phyloP scores from a whole-genome alignment of 2,113 vertebrate genomes.

The Notarius lentiginosus region DNA sequence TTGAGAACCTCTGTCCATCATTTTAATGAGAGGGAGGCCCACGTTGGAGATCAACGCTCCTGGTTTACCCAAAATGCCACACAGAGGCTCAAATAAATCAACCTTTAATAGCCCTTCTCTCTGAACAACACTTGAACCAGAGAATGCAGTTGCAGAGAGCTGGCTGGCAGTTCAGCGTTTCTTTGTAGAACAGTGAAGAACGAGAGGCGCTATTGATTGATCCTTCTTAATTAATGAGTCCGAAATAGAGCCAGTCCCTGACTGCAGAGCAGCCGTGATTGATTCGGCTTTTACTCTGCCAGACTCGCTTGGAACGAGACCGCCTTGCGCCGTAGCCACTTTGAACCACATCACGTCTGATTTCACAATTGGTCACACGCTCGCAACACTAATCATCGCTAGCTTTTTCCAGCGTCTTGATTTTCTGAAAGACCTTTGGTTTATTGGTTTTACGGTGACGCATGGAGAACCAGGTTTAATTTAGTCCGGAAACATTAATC shows the following conservation, averaged over 20 bases:
- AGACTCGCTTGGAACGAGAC: constrained; percentile 13
- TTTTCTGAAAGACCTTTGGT: constrained; percentile 36
- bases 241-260: constrained; percentile 16
- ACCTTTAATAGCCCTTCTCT: background rate
- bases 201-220: constrained; percentile 35
- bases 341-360: constrained; percentile 15
- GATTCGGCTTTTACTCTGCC: constrained; percentile 32
- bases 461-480: constrained; percentile 28
- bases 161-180: background rate
- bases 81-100: constrained; percentile 32
- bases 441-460: constrained; percentile 36
- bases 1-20: constrained; percentile 35
- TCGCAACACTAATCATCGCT: constrained; percentile 33
- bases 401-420: constrained; percentile 25
- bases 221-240: constrained; percentile 45
- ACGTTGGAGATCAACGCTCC: constrained; percentile 24
- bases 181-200: constrained; percentile 15
- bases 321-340: background rate
- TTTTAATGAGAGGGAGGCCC: constrained; percentile 37
- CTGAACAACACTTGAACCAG: constrained; percentile 25
- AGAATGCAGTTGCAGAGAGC: background rate
- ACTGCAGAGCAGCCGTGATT: constrained; percentile 28
- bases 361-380: constrained; percentile 43
- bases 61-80: constrained; percentile 37
- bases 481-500: constrained; percentile 50